A percentile compares a stretch with the other conserved stretches of the same genome.
Evolutionary conservation across 2,888 invertebrate species (phyloP).

Genomic region (Diadegma fenestrale): DNA sequence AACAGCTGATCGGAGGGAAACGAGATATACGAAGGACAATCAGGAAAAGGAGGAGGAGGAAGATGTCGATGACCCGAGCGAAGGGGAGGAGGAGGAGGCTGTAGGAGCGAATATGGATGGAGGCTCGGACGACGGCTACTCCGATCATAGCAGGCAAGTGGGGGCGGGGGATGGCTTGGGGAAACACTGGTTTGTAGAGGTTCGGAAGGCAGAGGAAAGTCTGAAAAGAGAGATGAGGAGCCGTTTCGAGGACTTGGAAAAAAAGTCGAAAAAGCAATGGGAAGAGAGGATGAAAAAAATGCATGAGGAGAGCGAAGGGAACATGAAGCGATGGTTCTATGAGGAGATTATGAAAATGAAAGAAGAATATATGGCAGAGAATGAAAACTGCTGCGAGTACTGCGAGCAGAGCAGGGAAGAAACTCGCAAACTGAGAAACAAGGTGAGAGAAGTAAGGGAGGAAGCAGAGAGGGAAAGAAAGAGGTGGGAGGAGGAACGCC

Average conservation of each 20-base stretch:
- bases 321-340: background rate
- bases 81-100: too few species aligned
- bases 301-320: slow-evolving; percentile 2
- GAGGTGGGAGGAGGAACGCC: too few species aligned
- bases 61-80: too few species aligned
- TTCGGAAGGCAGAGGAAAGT: slow-evolving; percentile 37
- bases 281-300: slow-evolving; percentile 22
- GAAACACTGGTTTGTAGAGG: slow-evolving; percentile 23
- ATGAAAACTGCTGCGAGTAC: background rate
- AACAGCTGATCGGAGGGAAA: background rate
- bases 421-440: too few species aligned
- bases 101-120: too few species aligned
- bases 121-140: too few species aligned
- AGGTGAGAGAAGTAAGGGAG: slow-evolving; percentile 1
- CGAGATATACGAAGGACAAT: background rate
- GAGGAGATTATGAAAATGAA: slow-evolving; percentile 8
- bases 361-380: slow-evolving; percentile 2
- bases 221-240: slow-evolving; percentile 14
- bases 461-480: slow-evolving; percentile 26
- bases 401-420: slow-evolving; percentile 9
- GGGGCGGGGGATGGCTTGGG: background rate
- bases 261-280: slow-evolving; percentile 3
- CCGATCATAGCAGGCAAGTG: too few species aligned
- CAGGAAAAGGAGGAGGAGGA: too few species aligned
- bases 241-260: slow-evolving; percentile 8